Conservation (phyloP, 2,888 invertebrate species). For the Escarpia spicata region DNA sequence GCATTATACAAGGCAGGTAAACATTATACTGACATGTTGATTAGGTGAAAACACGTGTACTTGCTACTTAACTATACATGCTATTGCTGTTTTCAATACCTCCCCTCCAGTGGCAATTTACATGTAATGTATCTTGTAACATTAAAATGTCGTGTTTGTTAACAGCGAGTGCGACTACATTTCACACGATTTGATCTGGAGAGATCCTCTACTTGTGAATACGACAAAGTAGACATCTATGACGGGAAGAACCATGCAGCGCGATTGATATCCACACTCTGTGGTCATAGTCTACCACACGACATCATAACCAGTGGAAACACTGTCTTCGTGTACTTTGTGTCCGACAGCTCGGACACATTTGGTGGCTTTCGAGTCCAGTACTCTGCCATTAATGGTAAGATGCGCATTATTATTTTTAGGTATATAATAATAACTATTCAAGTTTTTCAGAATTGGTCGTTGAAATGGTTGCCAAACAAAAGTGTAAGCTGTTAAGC, state of each 20-base stretch:
- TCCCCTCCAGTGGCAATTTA: too few species aligned
- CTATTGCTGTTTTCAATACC: too few species aligned
- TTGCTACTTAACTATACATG: too few species aligned
- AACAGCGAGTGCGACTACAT: neutral
- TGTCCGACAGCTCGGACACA: neutral
- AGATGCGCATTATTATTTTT: neutral
- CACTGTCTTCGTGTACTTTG: neutral
- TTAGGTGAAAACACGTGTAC: too few species aligned
- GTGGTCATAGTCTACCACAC: neutral
- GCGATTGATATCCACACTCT: neutral
- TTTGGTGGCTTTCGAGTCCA: neutral
- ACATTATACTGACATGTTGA: too few species aligned
- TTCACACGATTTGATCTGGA: neutral
- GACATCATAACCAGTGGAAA: constrained; percentile 4
- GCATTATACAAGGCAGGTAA: too few species aligned
- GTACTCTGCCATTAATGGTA: neutral
- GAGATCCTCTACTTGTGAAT: neutral
- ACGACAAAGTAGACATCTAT: neutral
- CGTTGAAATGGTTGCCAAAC: too few species aligned
- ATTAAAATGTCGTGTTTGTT: neutral
- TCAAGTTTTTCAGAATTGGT: neutral
- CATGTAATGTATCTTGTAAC: neutral
- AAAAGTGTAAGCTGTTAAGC: too few species aligned
- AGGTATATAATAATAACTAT: neutral
- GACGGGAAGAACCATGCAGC: neutral